These are phyloP conservation scores for Osmerus eperlanus DNA, from an alignment of 2,113 vertebrate species.

Conservation along the genomic window DNA sequence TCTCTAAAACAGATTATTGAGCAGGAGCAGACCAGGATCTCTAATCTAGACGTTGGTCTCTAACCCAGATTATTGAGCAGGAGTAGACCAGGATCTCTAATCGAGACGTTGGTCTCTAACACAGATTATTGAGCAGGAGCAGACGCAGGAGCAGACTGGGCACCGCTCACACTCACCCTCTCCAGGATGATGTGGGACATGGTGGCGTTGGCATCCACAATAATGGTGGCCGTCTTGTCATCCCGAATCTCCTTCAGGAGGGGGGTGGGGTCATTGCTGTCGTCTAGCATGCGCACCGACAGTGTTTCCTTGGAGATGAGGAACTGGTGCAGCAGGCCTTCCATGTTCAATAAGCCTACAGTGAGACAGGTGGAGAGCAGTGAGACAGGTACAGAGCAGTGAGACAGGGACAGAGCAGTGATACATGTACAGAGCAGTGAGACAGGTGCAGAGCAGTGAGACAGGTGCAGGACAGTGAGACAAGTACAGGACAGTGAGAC, in stretches of 20 bases:
- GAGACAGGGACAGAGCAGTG: not conserved
- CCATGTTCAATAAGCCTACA: slow-evolving; percentile 94
- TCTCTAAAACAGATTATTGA: no score
- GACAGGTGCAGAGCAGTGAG: no score
- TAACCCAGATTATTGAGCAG: not conserved
- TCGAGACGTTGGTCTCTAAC: not conserved
- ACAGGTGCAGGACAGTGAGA: no score
- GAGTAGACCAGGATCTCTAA: no score
- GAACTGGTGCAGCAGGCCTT: slow-evolving; percentile 95
- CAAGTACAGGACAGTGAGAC: no score
- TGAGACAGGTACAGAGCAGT: not conserved
- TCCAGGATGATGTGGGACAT: slow-evolving; percentile 94
- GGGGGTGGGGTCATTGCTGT: slow-evolving; percentile 92
- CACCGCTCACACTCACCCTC: slow-evolving; percentile 74
- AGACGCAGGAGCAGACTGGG: not conserved
- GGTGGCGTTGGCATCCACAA: slow-evolving; percentile 94
- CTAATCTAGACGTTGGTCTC: no score
- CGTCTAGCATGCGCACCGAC: slow-evolving; percentile 94
- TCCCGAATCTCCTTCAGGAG: slow-evolving; percentile 96
- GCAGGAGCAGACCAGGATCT: no score
- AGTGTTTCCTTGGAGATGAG: slow-evolving; percentile 98
- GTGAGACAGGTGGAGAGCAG: not conserved
- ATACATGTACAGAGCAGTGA: no score
- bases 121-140: not conserved
- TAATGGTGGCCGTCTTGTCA: slow-evolving; percentile 96